These are phyloP conservation scores for Epinephelus malabaricus DNA, from an alignment of 2,797 vertebrate species.

Conservation along the genomic window DNA sequence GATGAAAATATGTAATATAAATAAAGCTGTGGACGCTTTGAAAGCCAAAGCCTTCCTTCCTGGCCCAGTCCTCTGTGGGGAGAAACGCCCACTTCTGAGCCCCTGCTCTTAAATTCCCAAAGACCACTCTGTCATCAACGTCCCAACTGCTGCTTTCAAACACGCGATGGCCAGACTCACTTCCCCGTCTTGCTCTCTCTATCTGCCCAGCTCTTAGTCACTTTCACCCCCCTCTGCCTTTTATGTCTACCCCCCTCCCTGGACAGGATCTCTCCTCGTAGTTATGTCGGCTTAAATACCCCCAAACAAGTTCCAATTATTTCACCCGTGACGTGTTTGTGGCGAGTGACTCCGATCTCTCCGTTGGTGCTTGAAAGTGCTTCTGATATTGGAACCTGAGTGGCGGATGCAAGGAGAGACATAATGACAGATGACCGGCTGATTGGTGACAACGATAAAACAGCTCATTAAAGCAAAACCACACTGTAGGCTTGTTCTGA, in stretches of 20 bases:
- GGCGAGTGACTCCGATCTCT: constrained; percentile 60
- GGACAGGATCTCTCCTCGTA: constrained; percentile 72
- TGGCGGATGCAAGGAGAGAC: constrained; percentile 73
- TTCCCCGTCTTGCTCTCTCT: constrained; percentile 71
- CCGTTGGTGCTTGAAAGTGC: constrained; percentile 55
- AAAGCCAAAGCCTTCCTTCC: constrained; percentile 91
- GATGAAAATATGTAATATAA: constrained; percentile 91
- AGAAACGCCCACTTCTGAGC: constrained; percentile 82
- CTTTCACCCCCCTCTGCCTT: constrained; percentile 79
- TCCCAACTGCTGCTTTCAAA: constrained; percentile 89
- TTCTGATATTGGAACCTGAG: constrained; percentile 76
- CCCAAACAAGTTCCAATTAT: constrained; percentile 76
- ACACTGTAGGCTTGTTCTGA: constrained; percentile 57
- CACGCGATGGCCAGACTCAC: constrained; percentile 85
- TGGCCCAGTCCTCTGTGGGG: constrained; percentile 83
- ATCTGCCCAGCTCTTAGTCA: constrained; percentile 59
- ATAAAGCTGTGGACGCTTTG: constrained; percentile 88
- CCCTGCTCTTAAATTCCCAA: constrained; percentile 88
- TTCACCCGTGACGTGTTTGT: constrained; percentile 62
- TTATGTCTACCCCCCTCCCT: constrained; percentile 81
- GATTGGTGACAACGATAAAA: constrained; percentile 68
- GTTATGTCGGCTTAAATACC: constrained; percentile 81
- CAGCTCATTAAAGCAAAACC: constrained; percentile 55
- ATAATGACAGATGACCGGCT: constrained; percentile 75
- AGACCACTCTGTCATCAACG: constrained; percentile 89